Percentiles rank a stretch among this genome's conserved stretches.
Conservation (phyloP, 2,888 invertebrate genomes). For the Drosophila mercatorum region DNA sequence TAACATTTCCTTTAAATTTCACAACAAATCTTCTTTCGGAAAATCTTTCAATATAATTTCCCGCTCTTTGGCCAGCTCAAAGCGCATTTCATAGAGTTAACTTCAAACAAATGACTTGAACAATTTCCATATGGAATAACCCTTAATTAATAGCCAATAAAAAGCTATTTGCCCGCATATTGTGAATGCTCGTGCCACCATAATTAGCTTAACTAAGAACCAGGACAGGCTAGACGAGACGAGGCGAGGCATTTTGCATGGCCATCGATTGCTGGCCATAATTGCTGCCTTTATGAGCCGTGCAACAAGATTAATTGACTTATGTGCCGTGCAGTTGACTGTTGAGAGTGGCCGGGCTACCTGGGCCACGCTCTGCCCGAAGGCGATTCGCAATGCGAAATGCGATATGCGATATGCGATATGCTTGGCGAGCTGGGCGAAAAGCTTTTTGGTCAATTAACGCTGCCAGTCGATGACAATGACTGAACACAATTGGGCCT, state of each 20-base stretch:
- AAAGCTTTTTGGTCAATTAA: conserved; percentile 48
- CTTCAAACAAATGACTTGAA: conserved; percentile 4
- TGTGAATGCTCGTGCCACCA: conserved; percentile 13
- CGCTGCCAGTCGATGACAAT: conserved; percentile 44
- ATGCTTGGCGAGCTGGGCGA: conserved; percentile 10
- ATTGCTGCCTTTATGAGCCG: conserved; percentile 40
- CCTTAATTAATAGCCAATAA: conserved; percentile 24
- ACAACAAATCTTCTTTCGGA: too few relatives aligned
- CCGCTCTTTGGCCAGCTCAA: background rate
- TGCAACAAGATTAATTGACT: conserved; percentile 50
- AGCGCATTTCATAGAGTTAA: background rate
- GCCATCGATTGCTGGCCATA: conserved; percentile 35
- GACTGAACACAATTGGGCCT: conserved; percentile 38
- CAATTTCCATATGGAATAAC: conserved; percentile 11
- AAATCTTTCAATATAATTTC: background rate
- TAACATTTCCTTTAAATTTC: background rate
- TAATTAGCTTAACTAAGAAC: conserved; percentile 35
- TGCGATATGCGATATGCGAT: conserved; percentile 40
- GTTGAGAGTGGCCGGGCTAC: conserved; percentile 25
- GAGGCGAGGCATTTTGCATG: conserved; percentile 10
- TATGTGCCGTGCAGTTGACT: conserved; percentile 11
- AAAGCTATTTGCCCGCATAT: conserved; percentile 12
- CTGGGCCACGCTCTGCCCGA: conserved; percentile 38
- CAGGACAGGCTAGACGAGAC: background rate
- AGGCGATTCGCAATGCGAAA: conserved; percentile 5